A percentile compares a stretch with the other conserved stretches of the same genome.
These are phyloP conservation scores for Drosophila aff. DNA, from an alignment of 1,140 invertebrate genomes.

Conservation along the genomic window DNA sequence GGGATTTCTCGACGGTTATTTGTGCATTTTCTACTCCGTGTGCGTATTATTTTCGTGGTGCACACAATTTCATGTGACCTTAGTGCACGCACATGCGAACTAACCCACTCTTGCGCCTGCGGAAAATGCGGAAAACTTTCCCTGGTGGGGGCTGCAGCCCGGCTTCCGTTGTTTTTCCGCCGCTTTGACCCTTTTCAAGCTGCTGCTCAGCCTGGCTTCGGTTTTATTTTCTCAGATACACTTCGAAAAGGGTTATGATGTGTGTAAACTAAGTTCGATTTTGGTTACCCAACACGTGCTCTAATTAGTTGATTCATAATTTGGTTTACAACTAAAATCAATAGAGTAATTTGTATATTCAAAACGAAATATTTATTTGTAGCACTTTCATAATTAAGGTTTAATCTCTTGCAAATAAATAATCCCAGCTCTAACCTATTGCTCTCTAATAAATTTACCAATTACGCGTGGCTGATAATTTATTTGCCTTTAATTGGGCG, in stretches of 20 bases:
- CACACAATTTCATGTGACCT: constrained; percentile 33
- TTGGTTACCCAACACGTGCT: neutral
- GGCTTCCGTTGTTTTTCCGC: constrained; percentile 46
- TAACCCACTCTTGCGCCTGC: constrained; percentile 5
- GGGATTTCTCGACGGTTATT: neutral
- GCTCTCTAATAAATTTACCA: constrained; percentile 2
- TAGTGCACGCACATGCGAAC: constrained; percentile 18
- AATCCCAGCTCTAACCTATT: too few relatives aligned
- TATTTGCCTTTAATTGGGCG: neutral
- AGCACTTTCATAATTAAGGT: neutral
- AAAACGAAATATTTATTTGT: neutral
- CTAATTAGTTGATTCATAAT: neutral
- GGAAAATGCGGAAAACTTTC: constrained; percentile 22
- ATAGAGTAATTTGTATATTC: neutral
- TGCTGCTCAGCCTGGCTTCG: neutral
- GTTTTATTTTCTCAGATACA: constrained; percentile 10
- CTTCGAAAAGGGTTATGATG: neutral
- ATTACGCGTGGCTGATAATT: neutral
- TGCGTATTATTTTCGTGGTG: constrained; percentile 27
- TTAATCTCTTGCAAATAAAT: neutral
- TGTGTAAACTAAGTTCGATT: neutral
- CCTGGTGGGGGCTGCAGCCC: neutral
- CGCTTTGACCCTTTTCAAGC: constrained; percentile 40
- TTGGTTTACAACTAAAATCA: neutral
- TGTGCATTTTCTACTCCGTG: constrained; percentile 36